These are phyloP conservation scores for Australoheros scitulus DNA, from an alignment of 2,113 vertebrate species.

Conservation along the genomic window DNA sequence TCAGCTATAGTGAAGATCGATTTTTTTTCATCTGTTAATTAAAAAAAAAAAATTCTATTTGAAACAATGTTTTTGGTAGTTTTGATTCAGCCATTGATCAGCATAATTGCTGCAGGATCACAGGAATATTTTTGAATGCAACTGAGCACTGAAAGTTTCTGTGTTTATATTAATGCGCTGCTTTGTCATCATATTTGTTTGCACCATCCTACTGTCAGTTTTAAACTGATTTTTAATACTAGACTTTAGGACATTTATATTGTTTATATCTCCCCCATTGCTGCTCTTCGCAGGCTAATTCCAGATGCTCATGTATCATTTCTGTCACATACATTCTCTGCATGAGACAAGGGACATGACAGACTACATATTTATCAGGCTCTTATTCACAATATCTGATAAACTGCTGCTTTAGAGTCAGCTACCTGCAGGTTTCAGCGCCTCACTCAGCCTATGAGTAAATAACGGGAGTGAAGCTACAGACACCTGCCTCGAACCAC, in stretches of 20 bases:
- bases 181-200: background rate
- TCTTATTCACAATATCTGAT: conserved; percentile 64
- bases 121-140: conserved; percentile 10
- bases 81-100: conserved; percentile 39
- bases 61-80: conserved; percentile 25
- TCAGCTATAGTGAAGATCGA: conserved; percentile 41
- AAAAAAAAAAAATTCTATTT: conserved; percentile 1
- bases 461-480: conserved; percentile 54
- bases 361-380: conserved; percentile 61
- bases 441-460: conserved; percentile 44
- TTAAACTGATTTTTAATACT: background rate
- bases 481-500: conserved; percentile 50
- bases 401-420: conserved; percentile 34
- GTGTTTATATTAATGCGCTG: background rate
- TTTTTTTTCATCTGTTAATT: conserved; percentile 24
- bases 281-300: conserved; percentile 22
- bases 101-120: conserved; percentile 1
- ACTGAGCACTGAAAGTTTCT: background rate
- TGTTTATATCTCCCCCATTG: conserved; percentile 23
- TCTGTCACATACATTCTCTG: conserved; percentile 28
- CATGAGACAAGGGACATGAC: conserved; percentile 31
- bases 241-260: background rate
- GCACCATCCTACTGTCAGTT: background rate
- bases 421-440: conserved; percentile 57
- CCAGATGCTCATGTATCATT: conserved; percentile 36